Evolutionary conservation across 2,797 vertebrate genomes (phyloP), one percentile per base, ranked within the genome.

Genomic region (Microctenopoma stevenorrisi): DNA sequence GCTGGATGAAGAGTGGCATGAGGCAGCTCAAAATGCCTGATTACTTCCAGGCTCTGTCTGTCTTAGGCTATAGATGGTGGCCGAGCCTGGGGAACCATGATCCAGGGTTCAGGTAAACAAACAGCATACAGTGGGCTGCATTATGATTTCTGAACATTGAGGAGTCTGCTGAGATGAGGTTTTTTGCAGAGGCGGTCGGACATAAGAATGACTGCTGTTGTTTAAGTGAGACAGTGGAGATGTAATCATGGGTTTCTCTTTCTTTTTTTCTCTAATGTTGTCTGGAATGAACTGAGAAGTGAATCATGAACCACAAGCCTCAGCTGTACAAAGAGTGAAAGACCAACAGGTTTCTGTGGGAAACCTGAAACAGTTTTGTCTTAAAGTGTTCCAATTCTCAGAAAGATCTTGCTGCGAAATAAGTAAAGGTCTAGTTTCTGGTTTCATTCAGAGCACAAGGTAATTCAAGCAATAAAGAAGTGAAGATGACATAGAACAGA

Each of bases 61-160:
- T 74, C 67, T 81, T 65, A 72, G 77, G 68, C 77, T 66, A 55
- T 77, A 72, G 68, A 84, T 82, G 74, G 88, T 82, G 85, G 75
- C 74, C 44, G 60, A 66, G 75, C 68, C 77, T 56, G 28, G 43
- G 79, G 72, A 82, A 25, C 68, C 18, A 26, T 69, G 85, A 79
- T 87, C 49, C 76, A 66, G 57, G 66, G 81, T 81, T 88, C 79
- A 88, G 83, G 78, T 86, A 91, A 93, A 93, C 84, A 93, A 88
- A 90, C 89, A 86, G 64, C 47, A 0, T 72, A 89, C 72, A 81
- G 79, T 60, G 60, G 77, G 78, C 63, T 42, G 66, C 79, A 64
- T 74, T 78, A 70, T 66, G 57, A 79, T 79, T 64, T 47, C 72
- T 75, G 54, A 86, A 82, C 84, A 84, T 59, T 79, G 83, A 79